Conservation (phyloP, 2,888 invertebrate species). For the Hirtodrosophila confusa region DNA sequence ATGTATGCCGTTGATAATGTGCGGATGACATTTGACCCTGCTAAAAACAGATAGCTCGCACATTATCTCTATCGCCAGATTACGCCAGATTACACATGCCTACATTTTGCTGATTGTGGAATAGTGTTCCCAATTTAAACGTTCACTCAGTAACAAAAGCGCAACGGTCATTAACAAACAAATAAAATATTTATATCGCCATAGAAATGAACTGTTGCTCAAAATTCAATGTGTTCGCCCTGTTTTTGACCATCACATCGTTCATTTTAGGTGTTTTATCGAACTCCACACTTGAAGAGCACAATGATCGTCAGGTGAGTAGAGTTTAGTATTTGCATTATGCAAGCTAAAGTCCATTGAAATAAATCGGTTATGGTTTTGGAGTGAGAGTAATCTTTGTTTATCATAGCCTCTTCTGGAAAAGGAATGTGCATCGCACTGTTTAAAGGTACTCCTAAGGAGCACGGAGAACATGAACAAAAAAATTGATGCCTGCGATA, state of each 20-base stretch:
- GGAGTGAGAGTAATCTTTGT: background rate
- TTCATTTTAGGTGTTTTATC: background rate
- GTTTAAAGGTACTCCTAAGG: constrained; percentile 29
- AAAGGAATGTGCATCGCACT: constrained; percentile 25
- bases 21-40: constrained; percentile 36
- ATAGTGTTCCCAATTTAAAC: constrained; percentile 11
- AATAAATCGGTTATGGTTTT: too few relatives aligned
- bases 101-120: background rate
- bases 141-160: background rate
- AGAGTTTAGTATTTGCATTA: too few relatives aligned
- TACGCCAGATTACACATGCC: constrained; percentile 19
- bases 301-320: constrained; percentile 11
- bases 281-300: background rate
- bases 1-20: background rate
- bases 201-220: constrained; percentile 7
- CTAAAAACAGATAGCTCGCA: background rate
- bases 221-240: background rate
- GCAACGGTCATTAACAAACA: background rate
- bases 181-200: too few relatives aligned
- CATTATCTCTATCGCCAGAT: constrained; percentile 27
- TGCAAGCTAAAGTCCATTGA: too few relatives aligned
- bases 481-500: constrained; percentile 36
- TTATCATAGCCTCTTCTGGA: background rate
- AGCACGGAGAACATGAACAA: constrained; percentile 16
- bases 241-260: background rate